Evolutionary conservation across 53 echinoderm and acorn worm genomes (phyloP).

Genomic region (Luidia sarsii): DNA sequence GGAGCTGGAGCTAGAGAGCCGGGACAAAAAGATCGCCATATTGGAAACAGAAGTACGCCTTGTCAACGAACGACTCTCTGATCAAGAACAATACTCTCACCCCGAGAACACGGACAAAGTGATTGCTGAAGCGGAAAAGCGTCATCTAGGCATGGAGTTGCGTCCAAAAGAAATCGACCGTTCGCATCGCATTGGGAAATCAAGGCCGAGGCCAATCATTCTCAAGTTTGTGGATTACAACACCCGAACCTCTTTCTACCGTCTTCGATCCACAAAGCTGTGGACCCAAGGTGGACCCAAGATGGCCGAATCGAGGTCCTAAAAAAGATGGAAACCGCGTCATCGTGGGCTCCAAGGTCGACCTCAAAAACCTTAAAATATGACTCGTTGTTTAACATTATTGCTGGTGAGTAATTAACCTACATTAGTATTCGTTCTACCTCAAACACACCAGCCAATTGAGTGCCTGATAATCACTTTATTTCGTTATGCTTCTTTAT

Average conservation of each 20-base stretch:
- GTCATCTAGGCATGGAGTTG: constrained; percentile 31
- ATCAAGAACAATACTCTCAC: constrained; percentile 41
- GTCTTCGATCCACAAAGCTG: background rate
- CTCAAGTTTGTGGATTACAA: constrained; percentile 37
- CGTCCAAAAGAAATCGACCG: constrained; percentile 33
- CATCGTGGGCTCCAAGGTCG: constrained; percentile 24
- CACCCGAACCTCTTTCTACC: constrained; percentile 28
- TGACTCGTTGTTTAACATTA: too few species aligned
- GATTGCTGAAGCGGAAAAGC: constrained; percentile 13
- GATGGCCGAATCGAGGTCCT: constrained; percentile 16
- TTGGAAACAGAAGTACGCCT: constrained; percentile 36
- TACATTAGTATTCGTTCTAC: too few species aligned
- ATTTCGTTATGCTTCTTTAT: background rate
- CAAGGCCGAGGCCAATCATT: constrained; percentile 27
- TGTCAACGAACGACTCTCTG: constrained; percentile 32
- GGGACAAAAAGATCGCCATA: constrained; percentile 21
- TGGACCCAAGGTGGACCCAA: constrained; percentile 38
- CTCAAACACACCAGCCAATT: too few species aligned
- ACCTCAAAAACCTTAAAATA: background rate
- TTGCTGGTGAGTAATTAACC: too few species aligned
- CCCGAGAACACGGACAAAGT: constrained; percentile 31
- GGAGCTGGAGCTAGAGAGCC: constrained; percentile 9
- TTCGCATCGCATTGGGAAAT: constrained; percentile 33
- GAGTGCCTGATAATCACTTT: background rate
- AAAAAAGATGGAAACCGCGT: background rate